phyloP scores from a whole-genome alignment of 2,888 invertebrate species.

The Monochamus alternatus region DNA sequence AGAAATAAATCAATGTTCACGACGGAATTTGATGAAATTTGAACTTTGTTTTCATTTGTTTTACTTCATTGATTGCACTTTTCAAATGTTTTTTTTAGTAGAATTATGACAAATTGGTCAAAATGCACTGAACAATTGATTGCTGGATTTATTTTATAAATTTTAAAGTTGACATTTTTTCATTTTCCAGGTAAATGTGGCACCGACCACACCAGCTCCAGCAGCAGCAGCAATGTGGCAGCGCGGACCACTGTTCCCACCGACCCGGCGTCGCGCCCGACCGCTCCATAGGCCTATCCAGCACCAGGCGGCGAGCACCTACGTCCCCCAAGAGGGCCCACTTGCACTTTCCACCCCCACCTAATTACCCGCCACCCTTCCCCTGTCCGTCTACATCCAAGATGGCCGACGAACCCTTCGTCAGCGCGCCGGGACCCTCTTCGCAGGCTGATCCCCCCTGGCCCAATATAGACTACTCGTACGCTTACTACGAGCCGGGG shows the following conservation, averaged over 20 bases:
- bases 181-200: conserved; percentile 67
- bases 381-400: conserved; percentile 71
- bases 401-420: conserved; percentile 65
- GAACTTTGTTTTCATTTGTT: too few relatives aligned
- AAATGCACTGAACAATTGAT: too few relatives aligned
- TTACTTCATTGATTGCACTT: too few relatives aligned
- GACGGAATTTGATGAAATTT: too few relatives aligned
- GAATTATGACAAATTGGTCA: too few relatives aligned
- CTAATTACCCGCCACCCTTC: conserved; percentile 83
- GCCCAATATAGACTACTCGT: conserved; percentile 80
- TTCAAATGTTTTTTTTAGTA: too few relatives aligned
- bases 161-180: background rate
- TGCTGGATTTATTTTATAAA: background rate
- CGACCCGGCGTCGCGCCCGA: conserved; percentile 42
- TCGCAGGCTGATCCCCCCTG: conserved; percentile 60
- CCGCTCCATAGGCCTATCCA: conserved; percentile 43
- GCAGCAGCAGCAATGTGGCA: conserved; percentile 63
- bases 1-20: too few relatives aligned
- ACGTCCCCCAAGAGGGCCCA: conserved; percentile 68
- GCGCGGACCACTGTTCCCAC: conserved; percentile 48
- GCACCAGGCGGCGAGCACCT: conserved; percentile 44
- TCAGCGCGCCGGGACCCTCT: conserved; percentile 61
- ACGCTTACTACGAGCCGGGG: conserved; percentile 86
- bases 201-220: conserved; percentile 61
- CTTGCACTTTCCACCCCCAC: conserved; percentile 85